These are phyloP conservation scores for Copidosoma aretas DNA, from an alignment of 2,888 invertebrate genomes.

Conservation along the genomic window DNA sequence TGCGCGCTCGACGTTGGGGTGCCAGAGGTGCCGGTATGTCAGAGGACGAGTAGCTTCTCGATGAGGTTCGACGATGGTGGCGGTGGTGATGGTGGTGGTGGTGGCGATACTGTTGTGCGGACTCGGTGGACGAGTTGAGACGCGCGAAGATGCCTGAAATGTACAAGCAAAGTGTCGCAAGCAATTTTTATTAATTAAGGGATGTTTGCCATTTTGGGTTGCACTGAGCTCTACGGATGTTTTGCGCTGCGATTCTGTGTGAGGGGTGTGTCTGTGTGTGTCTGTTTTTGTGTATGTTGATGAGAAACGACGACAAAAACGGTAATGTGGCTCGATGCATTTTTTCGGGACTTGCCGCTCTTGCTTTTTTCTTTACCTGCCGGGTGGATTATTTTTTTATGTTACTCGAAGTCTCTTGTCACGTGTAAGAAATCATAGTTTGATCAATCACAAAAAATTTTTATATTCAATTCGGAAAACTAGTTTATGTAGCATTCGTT, in stretches of 20 bases:
- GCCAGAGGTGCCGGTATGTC: conserved; percentile 57
- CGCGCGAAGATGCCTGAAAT: conserved; percentile 58
- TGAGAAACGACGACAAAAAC: conserved; percentile 13
- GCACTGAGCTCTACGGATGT: neutral
- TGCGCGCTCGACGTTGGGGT: conserved; percentile 57
- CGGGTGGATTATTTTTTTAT: too few relatives aligned
- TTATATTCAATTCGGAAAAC: too few relatives aligned
- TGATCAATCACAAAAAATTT: too few relatives aligned
- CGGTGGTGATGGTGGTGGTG: conserved; percentile 1
- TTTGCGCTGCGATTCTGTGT: neutral
- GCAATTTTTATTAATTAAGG: conserved; percentile 18
- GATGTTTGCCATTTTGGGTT: neutral
- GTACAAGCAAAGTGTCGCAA: conserved; percentile 30
- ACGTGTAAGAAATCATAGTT: too few relatives aligned
- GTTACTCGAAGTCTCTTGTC: too few relatives aligned
- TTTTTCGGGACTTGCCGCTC: conserved; percentile 9
- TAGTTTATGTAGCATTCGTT: too few relatives aligned
- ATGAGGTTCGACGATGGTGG: conserved; percentile 2
- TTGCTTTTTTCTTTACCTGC: neutral
- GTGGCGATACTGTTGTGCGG: neutral
- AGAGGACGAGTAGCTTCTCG: conserved; percentile 3
- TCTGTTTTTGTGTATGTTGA: neutral
- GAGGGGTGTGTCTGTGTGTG: neutral
- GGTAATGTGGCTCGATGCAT: conserved; percentile 10
- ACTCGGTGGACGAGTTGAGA: conserved; percentile 53